Conservation (phyloP, 2,888 invertebrate genomes). For the Carterocephalus palaemon region DNA sequence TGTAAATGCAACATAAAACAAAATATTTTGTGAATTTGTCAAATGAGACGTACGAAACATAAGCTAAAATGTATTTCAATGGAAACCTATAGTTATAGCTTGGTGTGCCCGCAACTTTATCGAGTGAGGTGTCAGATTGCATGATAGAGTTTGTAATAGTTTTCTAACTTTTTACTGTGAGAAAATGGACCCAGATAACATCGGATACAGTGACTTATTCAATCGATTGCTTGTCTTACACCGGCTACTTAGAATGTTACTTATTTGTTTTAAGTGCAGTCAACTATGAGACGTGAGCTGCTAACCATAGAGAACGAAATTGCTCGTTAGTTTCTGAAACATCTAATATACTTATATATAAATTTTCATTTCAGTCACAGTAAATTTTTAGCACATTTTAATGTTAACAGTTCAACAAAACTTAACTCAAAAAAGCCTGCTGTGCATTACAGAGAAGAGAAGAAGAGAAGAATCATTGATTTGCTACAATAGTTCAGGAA, state of each 20-base stretch:
- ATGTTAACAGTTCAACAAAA: too few species aligned
- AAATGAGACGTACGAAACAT: too few species aligned
- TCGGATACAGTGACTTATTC: constrained; percentile 50
- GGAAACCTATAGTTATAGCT: too few species aligned
- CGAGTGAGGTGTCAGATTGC: constrained; percentile 60
- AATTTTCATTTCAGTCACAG: too few species aligned
- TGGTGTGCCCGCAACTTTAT: constrained; percentile 36
- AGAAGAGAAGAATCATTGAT: too few species aligned
- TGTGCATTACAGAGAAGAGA: too few species aligned
- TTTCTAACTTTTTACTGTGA: constrained; percentile 58
- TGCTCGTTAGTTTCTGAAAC: background rate
- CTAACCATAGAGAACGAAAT: background rate
- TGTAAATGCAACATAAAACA: too few species aligned
- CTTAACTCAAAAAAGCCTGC: too few species aligned
- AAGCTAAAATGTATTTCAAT: too few species aligned
- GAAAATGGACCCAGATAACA: constrained; percentile 57
- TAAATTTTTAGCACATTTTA: too few species aligned
- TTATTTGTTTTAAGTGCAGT: constrained; percentile 11
- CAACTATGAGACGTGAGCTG: background rate
- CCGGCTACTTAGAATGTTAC: constrained; percentile 28
- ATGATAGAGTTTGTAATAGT: constrained; percentile 61
- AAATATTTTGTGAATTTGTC: too few species aligned
- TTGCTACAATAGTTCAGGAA: too few species aligned
- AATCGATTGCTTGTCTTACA: constrained; percentile 40
- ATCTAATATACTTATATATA: background rate